Percentiles rank a stretch among this genome's conserved stretches.
These are phyloP conservation scores for Tragelaphus buxtoni DNA, from an alignment of 2,113 vertebrate genomes.

Conservation along the genomic window DNA sequence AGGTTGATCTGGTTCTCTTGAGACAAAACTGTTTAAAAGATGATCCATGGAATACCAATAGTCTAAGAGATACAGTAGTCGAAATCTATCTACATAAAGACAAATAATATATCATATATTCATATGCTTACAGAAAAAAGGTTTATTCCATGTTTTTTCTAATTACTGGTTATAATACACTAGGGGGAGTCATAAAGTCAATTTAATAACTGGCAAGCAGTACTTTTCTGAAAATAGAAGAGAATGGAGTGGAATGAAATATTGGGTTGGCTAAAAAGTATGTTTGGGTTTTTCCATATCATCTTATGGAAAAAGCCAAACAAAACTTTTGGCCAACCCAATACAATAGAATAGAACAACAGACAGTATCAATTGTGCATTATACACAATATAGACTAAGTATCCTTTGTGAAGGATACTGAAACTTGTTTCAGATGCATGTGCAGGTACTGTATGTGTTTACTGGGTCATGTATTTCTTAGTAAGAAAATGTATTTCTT, in stretches of 20 bases:
- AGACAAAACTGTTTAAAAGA: not conserved
- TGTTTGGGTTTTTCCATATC: not conserved
- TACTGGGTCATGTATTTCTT: not conserved
- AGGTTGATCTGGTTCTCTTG: not conserved
- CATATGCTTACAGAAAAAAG: not conserved
- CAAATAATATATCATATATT: not conserved
- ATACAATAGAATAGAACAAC: not conserved
- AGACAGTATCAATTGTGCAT: not conserved
- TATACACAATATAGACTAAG: not conserved
- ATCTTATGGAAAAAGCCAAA: not conserved
- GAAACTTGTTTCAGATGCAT: not conserved
- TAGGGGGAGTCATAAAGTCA: not conserved
- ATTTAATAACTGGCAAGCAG: not conserved
- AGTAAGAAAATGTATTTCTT: not conserved
- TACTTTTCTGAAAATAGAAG: not conserved
- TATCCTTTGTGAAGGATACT: not conserved
- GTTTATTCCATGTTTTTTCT: not conserved
- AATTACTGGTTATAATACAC: not conserved
- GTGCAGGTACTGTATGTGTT: not conserved
- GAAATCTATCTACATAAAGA: not conserved
- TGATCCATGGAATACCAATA: not conserved
- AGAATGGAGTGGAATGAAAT: not conserved
- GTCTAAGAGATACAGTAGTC: not conserved
- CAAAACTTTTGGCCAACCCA: not conserved
- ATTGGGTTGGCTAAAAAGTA: not conserved